Base-by-base conservation (phyloP, 2,113 vertebrate genomes). In the Salminus brasiliensis region DNA sequence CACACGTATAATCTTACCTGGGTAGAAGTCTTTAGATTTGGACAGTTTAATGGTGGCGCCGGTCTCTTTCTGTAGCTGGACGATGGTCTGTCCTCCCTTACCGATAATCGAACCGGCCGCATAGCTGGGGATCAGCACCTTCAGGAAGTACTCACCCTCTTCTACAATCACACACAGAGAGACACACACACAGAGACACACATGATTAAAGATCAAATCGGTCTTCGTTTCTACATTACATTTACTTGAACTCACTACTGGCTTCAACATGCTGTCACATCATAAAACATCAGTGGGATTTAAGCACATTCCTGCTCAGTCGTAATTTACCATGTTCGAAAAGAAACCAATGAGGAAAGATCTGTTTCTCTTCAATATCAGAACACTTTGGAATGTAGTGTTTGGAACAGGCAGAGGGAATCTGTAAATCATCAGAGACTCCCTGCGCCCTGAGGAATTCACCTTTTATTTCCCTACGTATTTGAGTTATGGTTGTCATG, bases 1-100 rank as follows among this genome's bases (percentile, higher is more conserved):
- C n/a, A n/a, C n/a, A n/a, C n/a, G n/a, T n/a, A n/a, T n/a, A n/a
- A n/a, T n/a, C n/a, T 93, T 89, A 97, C 95, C 96, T 1, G 96
- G 96, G 83, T 97, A 97, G 92, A 97, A 97, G 92, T 97, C 96
- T 95, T 97, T 97, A 89, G 96, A 97, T 91, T 97, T 97, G 87
- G 96, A 97, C 86, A 97, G 93, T 87, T 97, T 97, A 91, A 97
- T 97, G 86, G 96, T 97, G 85, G 96, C 96, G 2, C 96, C 95
- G 0, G 96, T 97, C 91, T 97, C 96, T 84, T 97, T 97, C 92
- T 97, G 96, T 79, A 97, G 90, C 88, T 97, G 96, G 72, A 97
- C 96, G 69, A 97, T 97, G 86, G 96, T 97, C 89, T 97, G 96
- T 29, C 96, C 96, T n/a, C 96, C 96, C 76, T 97, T 97, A 78